These are phyloP conservation scores for Lepidochitona cinerea DNA, from an alignment of 2,888 invertebrate species.

Conservation along the genomic window DNA sequence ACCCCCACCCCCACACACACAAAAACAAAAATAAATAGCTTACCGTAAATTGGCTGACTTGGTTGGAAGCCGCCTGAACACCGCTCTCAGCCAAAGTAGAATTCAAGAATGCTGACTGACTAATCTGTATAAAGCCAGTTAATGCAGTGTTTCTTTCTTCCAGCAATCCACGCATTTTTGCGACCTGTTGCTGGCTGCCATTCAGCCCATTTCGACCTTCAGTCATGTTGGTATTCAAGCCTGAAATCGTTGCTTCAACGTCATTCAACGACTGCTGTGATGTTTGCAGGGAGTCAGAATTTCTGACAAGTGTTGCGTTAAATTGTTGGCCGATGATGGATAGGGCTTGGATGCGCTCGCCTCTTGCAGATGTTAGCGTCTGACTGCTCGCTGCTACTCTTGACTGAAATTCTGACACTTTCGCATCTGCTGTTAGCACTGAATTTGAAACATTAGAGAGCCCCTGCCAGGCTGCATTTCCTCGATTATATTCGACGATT, in stretches of 20 bases:
- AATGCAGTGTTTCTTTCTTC: too few relatives aligned
- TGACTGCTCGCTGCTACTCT: neutral
- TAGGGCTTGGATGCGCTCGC: neutral
- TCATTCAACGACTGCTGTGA: neutral
- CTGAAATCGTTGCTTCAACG: neutral
- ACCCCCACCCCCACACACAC: neutral
- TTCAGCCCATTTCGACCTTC: too few relatives aligned
- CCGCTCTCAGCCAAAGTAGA: too few relatives aligned
- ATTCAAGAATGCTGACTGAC: too few relatives aligned
- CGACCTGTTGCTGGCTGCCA: too few relatives aligned
- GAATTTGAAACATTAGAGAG: neutral
- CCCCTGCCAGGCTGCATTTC: neutral
- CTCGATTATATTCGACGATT: neutral
- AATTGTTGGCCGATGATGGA: neutral
- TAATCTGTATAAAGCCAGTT: too few relatives aligned
- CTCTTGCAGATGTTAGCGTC: neutral
- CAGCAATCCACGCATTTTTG: too few relatives aligned
- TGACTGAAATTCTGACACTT: neutral
- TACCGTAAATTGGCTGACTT: neutral
- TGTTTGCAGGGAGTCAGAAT: neutral
- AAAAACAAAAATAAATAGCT: neutral
- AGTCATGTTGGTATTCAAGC: neutral
- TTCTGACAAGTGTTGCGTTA: neutral
- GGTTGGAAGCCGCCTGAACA: neutral
- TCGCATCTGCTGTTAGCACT: neutral